phyloP scores from a whole-genome alignment of 2,113 vertebrate genomes.

The Podiceps cristatus region DNA sequence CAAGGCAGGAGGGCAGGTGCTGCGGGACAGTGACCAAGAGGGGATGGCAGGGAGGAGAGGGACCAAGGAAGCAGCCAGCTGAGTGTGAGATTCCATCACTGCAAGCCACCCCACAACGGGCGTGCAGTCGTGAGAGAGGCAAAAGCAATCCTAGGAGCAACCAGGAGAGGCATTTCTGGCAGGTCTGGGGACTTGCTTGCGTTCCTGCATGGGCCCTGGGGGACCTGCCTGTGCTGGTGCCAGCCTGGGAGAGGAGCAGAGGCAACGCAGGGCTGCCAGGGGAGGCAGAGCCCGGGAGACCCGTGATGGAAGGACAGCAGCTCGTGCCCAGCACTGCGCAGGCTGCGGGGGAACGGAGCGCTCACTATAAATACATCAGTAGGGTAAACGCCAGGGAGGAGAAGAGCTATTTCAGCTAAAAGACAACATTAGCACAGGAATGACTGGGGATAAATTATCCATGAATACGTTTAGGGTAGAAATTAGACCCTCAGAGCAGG shows the following conservation, averaged over 20 bases:
- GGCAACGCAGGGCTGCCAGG: background rate
- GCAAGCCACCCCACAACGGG: fast-evolving
- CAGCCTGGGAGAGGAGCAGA: background rate
- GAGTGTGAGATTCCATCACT: background rate
- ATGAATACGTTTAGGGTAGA: slow-evolving; percentile 45
- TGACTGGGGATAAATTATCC: slow-evolving; percentile 54
- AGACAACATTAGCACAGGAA: slow-evolving; percentile 54
- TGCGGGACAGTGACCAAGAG: fast-evolving
- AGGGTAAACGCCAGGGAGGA: slow-evolving; percentile 33
- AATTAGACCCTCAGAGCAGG: slow-evolving; percentile 18
- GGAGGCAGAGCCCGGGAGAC: background rate
- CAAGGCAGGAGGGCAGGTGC: background rate
- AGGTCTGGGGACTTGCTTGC: background rate
- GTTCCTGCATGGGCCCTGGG: background rate
- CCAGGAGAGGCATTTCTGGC: background rate
- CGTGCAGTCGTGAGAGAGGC: background rate
- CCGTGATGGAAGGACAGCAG: background rate
- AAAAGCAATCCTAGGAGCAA: background rate
- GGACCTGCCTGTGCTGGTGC: background rate
- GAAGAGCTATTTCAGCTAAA: slow-evolving; percentile 68
- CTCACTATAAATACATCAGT: slow-evolving; percentile 62
- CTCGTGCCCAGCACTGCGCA: background rate
- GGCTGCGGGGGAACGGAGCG: background rate
- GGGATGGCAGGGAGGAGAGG: background rate
- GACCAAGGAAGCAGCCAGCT: fast-evolving